phyloP scores from a whole-genome alignment of 1,140 invertebrate species.

The Macrocentrus cingulum region DNA sequence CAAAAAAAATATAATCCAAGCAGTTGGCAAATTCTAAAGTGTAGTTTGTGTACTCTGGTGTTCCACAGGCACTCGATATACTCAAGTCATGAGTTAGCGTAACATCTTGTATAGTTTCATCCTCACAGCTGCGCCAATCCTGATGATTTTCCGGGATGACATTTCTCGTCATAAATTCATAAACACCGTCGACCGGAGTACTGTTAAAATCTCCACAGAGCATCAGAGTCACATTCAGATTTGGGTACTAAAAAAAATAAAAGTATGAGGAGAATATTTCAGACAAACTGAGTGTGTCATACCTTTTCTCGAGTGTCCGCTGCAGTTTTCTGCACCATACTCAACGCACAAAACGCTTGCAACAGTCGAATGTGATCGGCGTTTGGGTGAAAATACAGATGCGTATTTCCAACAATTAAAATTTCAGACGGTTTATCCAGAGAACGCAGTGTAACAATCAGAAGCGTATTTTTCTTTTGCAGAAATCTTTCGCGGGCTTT shows the following conservation, averaged over 20 bases:
- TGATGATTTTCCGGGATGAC: conserved; percentile 63
- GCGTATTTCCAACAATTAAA: conserved; percentile 82
- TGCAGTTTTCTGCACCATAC: conserved; percentile 62
- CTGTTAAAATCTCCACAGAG: conserved; percentile 89
- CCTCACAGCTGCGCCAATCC: conserved; percentile 74
- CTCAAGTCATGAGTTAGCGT: conserved; percentile 65
- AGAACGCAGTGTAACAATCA: conserved; percentile 66
- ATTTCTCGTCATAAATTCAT: conserved; percentile 71
- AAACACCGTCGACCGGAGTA: conserved; percentile 77
- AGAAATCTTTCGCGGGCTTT: conserved; percentile 65
- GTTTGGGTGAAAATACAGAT: conserved; percentile 89
- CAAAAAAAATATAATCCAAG: conserved; percentile 91
- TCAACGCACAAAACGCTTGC: conserved; percentile 68
- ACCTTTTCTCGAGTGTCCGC: conserved; percentile 53
- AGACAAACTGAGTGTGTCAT: too few species aligned
- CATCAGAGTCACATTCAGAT: conserved; percentile 64
- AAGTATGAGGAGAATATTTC: too few species aligned
- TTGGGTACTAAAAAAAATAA: conserved; percentile 59
- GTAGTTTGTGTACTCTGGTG: conserved; percentile 82
- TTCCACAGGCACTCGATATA: conserved; percentile 74
- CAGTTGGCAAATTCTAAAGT: conserved; percentile 81
- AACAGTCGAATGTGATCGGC: conserved; percentile 84
- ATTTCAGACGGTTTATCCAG: conserved; percentile 63
- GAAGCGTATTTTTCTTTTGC: conserved; percentile 38
- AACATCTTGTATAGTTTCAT: conserved; percentile 67